These are phyloP conservation scores for Argyrosomus japonicus DNA, from an alignment of 2,113 vertebrate genomes.

Conservation along the genomic window DNA sequence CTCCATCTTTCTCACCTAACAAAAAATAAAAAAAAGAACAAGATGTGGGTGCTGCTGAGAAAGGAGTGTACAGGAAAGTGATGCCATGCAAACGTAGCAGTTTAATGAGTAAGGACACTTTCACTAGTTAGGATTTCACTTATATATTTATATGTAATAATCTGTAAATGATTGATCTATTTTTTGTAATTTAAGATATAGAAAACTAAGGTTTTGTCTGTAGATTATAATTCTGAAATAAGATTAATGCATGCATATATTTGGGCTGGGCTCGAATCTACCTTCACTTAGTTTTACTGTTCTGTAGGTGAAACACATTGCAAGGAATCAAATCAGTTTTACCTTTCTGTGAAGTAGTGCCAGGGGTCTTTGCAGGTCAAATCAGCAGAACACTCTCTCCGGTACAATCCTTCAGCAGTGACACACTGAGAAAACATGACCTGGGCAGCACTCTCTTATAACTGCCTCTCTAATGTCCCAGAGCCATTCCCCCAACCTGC, in stretches of 20 bases:
- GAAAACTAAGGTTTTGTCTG: not conserved
- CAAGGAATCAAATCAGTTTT: constrained; percentile 9
- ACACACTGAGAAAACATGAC: constrained; percentile 61
- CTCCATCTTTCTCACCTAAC: constrained; percentile 51
- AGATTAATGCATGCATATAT: not conserved
- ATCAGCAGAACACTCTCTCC: constrained; percentile 18
- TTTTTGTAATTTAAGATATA: not conserved
- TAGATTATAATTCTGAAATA: not conserved
- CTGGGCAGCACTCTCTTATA: constrained; percentile 70
- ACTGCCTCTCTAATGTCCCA: constrained; percentile 18
- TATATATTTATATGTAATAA: not conserved
- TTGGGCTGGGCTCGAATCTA: not conserved
- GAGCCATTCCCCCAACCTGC: constrained; percentile 68
- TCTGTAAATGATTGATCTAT: not conserved
- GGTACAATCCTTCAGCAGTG: constrained; percentile 42
- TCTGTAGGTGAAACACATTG: not conserved
- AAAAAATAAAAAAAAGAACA: constrained; percentile 10
- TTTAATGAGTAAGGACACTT: too few species aligned
- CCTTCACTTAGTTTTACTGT: not conserved
- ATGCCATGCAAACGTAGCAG: too few species aligned
- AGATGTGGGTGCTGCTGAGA: not conserved
- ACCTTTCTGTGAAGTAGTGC: constrained; percentile 50
- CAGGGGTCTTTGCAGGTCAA: constrained; percentile 5
- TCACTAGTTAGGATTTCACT: not conserved
- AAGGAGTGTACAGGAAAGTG: not conserved